Percentiles rank a stretch among this genome's conserved stretches.
Conservation (phyloP, 1,140 invertebrate species). For the Dinothrombium tinctorium region DNA sequence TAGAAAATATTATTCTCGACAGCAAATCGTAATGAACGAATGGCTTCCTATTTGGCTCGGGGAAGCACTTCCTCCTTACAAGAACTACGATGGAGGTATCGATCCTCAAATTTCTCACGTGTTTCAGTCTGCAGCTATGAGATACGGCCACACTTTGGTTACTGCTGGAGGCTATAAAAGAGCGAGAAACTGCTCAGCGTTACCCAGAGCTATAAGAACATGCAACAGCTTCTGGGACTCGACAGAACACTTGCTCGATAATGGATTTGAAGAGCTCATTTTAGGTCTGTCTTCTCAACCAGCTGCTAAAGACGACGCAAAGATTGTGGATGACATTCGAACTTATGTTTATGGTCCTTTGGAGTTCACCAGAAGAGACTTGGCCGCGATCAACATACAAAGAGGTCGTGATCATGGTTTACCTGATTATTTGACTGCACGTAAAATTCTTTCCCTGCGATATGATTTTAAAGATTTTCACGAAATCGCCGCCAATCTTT, state of each 20-base stretch:
- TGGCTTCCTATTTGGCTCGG: slow-evolving; percentile 28
- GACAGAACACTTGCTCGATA: slow-evolving; percentile 19
- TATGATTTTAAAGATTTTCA: slow-evolving; percentile 39
- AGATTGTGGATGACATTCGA: slow-evolving; percentile 36
- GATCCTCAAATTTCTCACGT: slow-evolving; percentile 41
- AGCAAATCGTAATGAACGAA: slow-evolving; percentile 26
- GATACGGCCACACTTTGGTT: slow-evolving; percentile 38
- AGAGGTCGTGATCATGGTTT: slow-evolving; percentile 77
- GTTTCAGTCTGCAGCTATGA: slow-evolving; percentile 39
- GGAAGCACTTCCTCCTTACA: slow-evolving; percentile 16
- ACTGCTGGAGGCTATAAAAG: slow-evolving; percentile 18
- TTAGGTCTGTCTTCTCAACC: slow-evolving; percentile 35
- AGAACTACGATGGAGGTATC: slow-evolving; percentile 34
- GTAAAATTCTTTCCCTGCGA: slow-evolving; percentile 52
- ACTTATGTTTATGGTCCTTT: slow-evolving; percentile 35
- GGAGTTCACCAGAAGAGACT: slow-evolving; percentile 46
- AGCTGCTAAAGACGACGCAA: slow-evolving; percentile 36
- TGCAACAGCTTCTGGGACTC: slow-evolving; percentile 36
- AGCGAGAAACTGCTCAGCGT: slow-evolving; percentile 8
- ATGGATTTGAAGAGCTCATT: slow-evolving; percentile 32
- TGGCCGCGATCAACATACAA: slow-evolving; percentile 92
- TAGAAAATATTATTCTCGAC: slow-evolving; percentile 72
- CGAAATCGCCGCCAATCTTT: slow-evolving; percentile 31
- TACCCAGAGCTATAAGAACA: slow-evolving; percentile 8
- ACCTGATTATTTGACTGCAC: slow-evolving; percentile 55